phyloP scores from a whole-genome alignment of 1,140 invertebrate species.

The Diuraphis noxia region DNA sequence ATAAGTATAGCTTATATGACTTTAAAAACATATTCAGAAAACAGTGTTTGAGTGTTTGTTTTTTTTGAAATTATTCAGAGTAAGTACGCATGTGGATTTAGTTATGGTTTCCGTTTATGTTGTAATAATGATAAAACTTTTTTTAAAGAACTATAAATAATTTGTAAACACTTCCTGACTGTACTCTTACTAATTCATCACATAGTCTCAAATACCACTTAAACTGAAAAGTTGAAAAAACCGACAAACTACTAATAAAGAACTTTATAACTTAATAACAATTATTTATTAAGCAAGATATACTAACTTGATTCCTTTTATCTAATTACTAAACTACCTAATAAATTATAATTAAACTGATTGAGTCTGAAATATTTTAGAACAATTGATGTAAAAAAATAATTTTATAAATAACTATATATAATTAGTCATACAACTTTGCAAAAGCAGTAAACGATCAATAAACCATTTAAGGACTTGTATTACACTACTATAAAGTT shows the following conservation, averaged over 20 bases:
- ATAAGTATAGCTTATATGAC: background rate
- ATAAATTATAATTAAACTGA: background rate
- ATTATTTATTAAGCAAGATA: background rate
- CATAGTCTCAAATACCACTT: background rate
- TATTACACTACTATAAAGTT: background rate
- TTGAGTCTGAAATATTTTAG: background rate
- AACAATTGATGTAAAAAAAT: background rate
- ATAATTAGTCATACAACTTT: background rate
- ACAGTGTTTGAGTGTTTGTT: background rate
- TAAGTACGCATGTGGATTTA: background rate
- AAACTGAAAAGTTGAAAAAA: background rate
- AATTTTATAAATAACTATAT: background rate
- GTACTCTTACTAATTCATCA: background rate
- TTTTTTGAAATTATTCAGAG: background rate
- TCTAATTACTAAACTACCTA: background rate
- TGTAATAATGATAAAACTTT: background rate
- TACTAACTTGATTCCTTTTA: background rate
- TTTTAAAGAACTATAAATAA: conserved; percentile 13
- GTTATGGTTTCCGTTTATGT: background rate
- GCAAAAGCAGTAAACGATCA: background rate
- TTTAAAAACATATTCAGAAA: background rate
- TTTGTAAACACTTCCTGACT: background rate
- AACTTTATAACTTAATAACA: background rate
- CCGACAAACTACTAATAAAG: background rate
- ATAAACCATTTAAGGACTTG: background rate